phyloP scores from a whole-genome alignment of 2,888 invertebrate species.

The Linhomoeus sp. region DNA sequence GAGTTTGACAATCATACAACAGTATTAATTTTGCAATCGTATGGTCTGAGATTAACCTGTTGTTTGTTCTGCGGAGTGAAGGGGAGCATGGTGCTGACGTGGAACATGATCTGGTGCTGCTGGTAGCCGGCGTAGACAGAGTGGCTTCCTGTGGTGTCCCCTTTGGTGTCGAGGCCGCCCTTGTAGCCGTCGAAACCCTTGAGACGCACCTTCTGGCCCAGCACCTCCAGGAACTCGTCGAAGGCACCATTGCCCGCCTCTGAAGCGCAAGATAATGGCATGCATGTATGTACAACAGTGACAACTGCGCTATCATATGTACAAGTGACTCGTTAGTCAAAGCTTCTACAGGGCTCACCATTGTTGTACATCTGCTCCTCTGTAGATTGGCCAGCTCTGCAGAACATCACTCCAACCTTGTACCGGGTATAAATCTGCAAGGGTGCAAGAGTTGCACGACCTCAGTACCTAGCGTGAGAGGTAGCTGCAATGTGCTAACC shows the following conservation, averaged over 20 bases:
- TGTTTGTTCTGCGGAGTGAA: conserved; percentile 85
- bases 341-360: too few relatives aligned
- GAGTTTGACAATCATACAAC: too few relatives aligned
- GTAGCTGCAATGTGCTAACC: too few relatives aligned
- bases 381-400: conserved; percentile 65
- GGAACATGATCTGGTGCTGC: conserved; percentile 86
- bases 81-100: conserved; percentile 85
- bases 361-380: conserved; percentile 99
- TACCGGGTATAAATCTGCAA: conserved; percentile 54
- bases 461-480: too few relatives aligned
- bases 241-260: too few relatives aligned
- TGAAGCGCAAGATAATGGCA: too few relatives aligned
- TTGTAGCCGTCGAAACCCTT: conserved; percentile 85
- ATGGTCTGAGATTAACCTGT: too few relatives aligned
- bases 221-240: conserved; percentile 73
- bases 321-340: too few relatives aligned
- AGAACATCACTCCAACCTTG: conserved; percentile 77
- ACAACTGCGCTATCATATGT: too few relatives aligned
- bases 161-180: conserved; percentile 80
- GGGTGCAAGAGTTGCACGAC: too few relatives aligned
- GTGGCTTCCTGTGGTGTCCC: conserved; percentile 67
- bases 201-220: conserved; percentile 65
- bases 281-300: too few relatives aligned
- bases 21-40: too few relatives aligned
- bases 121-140: conserved; percentile 77